These are phyloP conservation scores for Drosophila sturtevanti DNA, from an alignment of 1,140 invertebrate species.

Conservation along the genomic window DNA sequence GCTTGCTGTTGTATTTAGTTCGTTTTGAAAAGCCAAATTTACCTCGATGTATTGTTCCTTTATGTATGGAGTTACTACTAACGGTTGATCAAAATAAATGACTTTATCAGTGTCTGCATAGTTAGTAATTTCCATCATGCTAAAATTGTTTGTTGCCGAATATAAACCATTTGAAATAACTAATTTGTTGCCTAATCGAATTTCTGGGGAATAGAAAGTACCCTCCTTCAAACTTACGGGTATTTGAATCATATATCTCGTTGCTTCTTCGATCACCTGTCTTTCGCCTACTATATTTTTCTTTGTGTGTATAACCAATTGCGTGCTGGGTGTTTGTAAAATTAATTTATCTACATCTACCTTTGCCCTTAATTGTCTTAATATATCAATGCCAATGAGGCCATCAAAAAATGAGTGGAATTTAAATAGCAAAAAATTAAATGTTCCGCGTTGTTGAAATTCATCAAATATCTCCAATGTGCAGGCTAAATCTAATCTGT, in stretches of 20 bases:
- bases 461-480: neutral
- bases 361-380: neutral
- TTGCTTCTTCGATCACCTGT: no score
- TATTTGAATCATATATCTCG: no score
- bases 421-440: slow-evolving; percentile 5
- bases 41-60: neutral
- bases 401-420: slow-evolving; percentile 24
- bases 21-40: neutral
- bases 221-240: neutral
- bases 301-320: no score
- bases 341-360: no score
- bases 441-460: neutral
- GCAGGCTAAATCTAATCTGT: neutral
- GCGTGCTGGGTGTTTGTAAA: no score
- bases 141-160: no score
- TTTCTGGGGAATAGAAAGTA: neutral
- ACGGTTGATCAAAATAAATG: no score
- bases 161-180: no score
- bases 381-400: slow-evolving; percentile 10
- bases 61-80: neutral
- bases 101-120: no score
- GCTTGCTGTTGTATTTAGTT: neutral
- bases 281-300: no score
- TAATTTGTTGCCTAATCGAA: no score
- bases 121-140: no score